phyloP scores from a whole-genome alignment of 2,797 vertebrate genomes.

The Glyptemys insculpta region DNA sequence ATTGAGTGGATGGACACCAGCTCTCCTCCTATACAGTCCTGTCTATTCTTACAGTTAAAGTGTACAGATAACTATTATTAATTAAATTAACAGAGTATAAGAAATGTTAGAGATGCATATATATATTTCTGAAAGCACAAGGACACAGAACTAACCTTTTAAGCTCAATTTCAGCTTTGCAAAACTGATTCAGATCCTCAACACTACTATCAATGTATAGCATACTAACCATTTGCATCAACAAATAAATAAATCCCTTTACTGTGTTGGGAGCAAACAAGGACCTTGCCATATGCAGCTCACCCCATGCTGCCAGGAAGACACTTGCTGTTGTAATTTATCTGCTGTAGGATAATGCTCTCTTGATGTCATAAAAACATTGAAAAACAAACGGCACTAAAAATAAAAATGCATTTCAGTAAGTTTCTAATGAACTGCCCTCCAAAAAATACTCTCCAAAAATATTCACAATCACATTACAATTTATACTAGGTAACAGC shows the following conservation, averaged over 20 bases:
- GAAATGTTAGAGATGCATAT: not conserved
- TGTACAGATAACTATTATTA: not conserved
- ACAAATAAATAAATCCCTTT: conserved; percentile 18
- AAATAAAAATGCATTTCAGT: conserved; percentile 61
- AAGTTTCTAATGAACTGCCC: conserved; percentile 59
- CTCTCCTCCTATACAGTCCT: not conserved
- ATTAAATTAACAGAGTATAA: not conserved
- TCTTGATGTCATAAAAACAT: not conserved
- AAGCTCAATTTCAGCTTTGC: not conserved
- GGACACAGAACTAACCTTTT: not conserved
- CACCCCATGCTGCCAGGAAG: not conserved
- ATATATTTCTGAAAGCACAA: not conserved
- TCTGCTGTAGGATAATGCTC: not conserved
- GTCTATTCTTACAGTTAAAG: not conserved
- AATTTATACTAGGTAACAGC: not conserved
- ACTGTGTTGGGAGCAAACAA: not conserved
- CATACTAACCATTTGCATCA: not conserved
- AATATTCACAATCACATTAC: not conserved
- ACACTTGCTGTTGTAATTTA: not conserved
- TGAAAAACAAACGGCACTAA: conserved; percentile 44
- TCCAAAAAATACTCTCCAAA: conserved; percentile 31
- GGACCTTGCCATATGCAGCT: not conserved
- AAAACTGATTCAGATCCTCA: not conserved
- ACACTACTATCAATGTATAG: not conserved
- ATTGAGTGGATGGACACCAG: not conserved